Percentiles rank a stretch among this genome's conserved stretches.
phyloP scores from a whole-genome alignment of 2,888 invertebrate genomes.

The Nemotelus nigrinus region DNA sequence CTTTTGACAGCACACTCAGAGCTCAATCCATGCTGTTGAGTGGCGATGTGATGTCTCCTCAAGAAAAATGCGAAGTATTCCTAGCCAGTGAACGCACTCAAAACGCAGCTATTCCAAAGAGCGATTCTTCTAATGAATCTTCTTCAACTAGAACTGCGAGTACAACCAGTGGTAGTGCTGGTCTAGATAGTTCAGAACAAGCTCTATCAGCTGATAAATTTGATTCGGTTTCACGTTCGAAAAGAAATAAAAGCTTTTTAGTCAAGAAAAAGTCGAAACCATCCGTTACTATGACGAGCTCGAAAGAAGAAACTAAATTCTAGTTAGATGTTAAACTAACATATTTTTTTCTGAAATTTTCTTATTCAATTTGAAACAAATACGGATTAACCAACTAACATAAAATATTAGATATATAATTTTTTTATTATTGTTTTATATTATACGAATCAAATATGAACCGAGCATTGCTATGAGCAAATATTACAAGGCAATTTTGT shows the following conservation, averaged over 20 bases:
- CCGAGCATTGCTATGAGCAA: too few relatives aligned
- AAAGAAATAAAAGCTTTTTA: slow-evolving; percentile 65
- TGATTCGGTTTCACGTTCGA: slow-evolving; percentile 47
- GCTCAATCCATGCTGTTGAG: slow-evolving; percentile 46
- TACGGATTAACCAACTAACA: slow-evolving; percentile 12
- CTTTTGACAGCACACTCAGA: slow-evolving; percentile 32
- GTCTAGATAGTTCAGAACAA: slow-evolving; percentile 23
- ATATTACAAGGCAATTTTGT: too few relatives aligned
- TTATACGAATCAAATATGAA: too few relatives aligned
- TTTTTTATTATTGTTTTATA: neutral
- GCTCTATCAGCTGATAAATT: slow-evolving; percentile 6
- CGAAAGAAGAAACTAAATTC: slow-evolving; percentile 33
- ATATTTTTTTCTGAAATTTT: neutral
- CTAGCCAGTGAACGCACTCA: slow-evolving; percentile 15
- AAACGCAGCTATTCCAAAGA: neutral
- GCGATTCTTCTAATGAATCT: neutral
- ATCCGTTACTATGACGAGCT: slow-evolving; percentile 56
- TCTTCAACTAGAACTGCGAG: neutral
- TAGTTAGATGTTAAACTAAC: neutral
- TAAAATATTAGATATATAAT: slow-evolving; percentile 4
- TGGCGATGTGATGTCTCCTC: slow-evolving; percentile 25
- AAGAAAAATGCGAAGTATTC: slow-evolving; percentile 39
- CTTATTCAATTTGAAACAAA: slow-evolving; percentile 6
- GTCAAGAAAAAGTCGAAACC: slow-evolving; percentile 65
- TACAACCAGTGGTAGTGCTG: slow-evolving; percentile 1